A percentile compares a stretch with the other conserved stretches of the same genome.
phyloP scores from a whole-genome alignment of 1,140 invertebrate species.

The Mamestra configurata region DNA sequence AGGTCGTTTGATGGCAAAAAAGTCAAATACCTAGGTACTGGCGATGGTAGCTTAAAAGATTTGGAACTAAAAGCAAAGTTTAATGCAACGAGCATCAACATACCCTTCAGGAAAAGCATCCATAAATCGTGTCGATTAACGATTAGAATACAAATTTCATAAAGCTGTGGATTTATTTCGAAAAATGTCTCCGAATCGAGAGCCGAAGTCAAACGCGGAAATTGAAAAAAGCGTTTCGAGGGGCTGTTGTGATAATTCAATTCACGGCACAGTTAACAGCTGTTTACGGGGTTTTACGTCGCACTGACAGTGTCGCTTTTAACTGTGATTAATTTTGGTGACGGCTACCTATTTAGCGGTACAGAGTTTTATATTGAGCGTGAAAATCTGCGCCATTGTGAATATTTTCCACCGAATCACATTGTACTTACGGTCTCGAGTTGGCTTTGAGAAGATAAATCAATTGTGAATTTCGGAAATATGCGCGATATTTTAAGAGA shows the following conservation, averaged over 20 bases:
- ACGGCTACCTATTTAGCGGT: constrained; percentile 41
- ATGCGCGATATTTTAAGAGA: not conserved
- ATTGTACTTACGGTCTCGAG: constrained; percentile 2
- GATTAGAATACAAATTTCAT: constrained; percentile 38
- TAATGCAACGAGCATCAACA: too few relatives aligned
- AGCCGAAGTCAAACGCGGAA: constrained; percentile 44
- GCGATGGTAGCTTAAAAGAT: too few relatives aligned
- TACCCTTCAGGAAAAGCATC: not conserved
- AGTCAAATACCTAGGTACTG: too few relatives aligned
- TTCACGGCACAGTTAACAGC: constrained; percentile 47
- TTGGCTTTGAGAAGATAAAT: constrained; percentile 1
- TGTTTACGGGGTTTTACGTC: constrained; percentile 44
- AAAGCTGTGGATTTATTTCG: constrained; percentile 35
- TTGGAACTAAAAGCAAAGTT: not conserved
- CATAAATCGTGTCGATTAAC: constrained; percentile 31
- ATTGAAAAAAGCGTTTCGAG: constrained; percentile 50
- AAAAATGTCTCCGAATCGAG: constrained; percentile 29
- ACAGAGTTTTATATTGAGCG: constrained; percentile 26
- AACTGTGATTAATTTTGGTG: constrained; percentile 48
- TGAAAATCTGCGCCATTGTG: constrained; percentile 30
- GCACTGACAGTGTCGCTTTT: constrained; percentile 31
- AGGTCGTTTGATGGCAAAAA: not conserved
- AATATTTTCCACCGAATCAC: constrained; percentile 21
- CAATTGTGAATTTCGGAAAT: not conserved
- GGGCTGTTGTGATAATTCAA: constrained; percentile 53